Conservation (phyloP, 2,113 vertebrate genomes). For the Nettapus auritus region DNA sequence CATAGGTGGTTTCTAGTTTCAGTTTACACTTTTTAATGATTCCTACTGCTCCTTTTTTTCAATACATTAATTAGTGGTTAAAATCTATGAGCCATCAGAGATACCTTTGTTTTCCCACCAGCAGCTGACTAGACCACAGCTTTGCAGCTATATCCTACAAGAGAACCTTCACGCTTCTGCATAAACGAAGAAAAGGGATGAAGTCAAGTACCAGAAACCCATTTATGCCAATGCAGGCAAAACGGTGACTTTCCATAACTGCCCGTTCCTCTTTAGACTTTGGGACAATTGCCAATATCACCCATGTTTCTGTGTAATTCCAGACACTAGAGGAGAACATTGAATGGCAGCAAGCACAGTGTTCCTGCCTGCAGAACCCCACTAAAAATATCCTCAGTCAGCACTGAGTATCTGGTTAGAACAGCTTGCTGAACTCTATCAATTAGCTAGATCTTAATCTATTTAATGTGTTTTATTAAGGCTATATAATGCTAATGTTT, state of each 20-base stretch:
- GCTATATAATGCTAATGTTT: conserved; percentile 71
- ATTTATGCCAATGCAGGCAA: not conserved
- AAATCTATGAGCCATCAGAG: not conserved
- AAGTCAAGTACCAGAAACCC: not conserved
- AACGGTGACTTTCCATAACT: conserved; percentile 6
- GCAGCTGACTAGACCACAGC: not conserved
- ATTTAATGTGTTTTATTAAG: conserved; percentile 72
- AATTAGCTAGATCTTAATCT: conserved; percentile 73
- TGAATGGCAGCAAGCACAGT: conserved; percentile 7
- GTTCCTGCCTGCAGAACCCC: conserved; percentile 48
- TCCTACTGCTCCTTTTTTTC: not conserved
- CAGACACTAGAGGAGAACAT: conserved; percentile 4
- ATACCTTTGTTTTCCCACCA: not conserved
- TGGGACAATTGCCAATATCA: not conserved
- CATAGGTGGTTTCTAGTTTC: not conserved
- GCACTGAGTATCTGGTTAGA: conserved; percentile 58
- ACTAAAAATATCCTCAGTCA: conserved; percentile 57
- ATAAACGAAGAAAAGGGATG: not conserved
- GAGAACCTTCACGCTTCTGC: not conserved
- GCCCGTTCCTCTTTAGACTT: conserved; percentile 7
- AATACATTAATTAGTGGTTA: not conserved
- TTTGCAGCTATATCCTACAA: not conserved
- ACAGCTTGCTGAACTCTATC: conserved; percentile 70
- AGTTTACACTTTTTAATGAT: not conserved
- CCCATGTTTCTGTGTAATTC: conserved; percentile 26